Conservation (phyloP, 1,140 invertebrate genomes). For the Carcinoscorpius rotundicauda region DNA sequence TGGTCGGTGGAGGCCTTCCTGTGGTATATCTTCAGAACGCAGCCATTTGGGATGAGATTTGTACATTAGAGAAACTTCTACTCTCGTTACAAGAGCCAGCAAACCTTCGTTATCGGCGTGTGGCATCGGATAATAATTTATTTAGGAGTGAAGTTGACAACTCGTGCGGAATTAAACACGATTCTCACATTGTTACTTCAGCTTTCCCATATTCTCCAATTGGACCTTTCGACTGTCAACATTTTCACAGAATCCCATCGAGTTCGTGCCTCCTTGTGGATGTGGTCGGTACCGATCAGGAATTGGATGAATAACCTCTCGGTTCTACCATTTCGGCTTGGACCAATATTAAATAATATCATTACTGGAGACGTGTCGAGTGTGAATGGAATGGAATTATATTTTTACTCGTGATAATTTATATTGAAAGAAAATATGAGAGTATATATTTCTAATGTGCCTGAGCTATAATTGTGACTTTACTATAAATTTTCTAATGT, state of each 20-base stretch:
- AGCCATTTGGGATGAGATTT: slow-evolving; percentile 33
- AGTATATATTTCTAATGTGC: no score
- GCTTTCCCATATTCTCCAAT: slow-evolving; percentile 32
- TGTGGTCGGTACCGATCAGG: slow-evolving; percentile 10
- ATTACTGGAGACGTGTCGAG: no score
- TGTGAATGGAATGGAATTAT: no score
- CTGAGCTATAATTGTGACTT: no score
- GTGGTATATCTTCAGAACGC: slow-evolving; percentile 45
- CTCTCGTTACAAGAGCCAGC: slow-evolving; percentile 9
- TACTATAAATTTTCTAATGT: no score
- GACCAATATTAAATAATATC: no score
- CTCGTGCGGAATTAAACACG: slow-evolving; percentile 25
- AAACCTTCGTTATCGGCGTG: slow-evolving; percentile 16
- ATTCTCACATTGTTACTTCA: slow-evolving; percentile 30
- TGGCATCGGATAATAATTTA: slow-evolving; percentile 27
- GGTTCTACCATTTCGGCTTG: no score
- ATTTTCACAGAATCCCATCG: slow-evolving; percentile 15
- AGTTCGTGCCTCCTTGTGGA: slow-evolving; percentile 17
- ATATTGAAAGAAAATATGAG: no score
- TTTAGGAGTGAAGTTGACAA: slow-evolving; percentile 27
- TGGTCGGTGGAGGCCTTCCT: slow-evolving; percentile 56
- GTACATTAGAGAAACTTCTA: slow-evolving; percentile 26
- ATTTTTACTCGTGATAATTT: no score
- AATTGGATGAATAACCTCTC: slow-evolving; percentile 6
- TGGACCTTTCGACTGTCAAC: slow-evolving; percentile 22